These are phyloP conservation scores for Camptogramma bilineatum DNA, from an alignment of 2,888 invertebrate genomes.

Conservation along the genomic window DNA sequence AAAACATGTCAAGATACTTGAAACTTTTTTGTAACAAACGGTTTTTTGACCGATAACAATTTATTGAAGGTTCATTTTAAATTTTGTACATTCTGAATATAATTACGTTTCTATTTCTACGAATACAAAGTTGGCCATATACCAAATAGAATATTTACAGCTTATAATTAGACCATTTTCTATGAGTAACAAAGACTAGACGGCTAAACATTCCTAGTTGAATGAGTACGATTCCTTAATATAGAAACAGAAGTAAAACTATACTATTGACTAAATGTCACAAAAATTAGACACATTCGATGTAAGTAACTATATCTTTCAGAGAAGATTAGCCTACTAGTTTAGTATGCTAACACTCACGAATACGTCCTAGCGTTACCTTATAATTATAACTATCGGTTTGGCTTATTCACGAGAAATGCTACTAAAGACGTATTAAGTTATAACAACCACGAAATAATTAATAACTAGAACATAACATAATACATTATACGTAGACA, in stretches of 20 bases:
- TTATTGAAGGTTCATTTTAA: not conserved
- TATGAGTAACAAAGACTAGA: slow-evolving; percentile 57
- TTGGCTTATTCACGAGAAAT: slow-evolving; percentile 13
- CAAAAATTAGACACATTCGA: slow-evolving; percentile 38
- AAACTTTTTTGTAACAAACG: slow-evolving; percentile 1
- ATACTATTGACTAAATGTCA: slow-evolving; percentile 35
- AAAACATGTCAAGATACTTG: not conserved
- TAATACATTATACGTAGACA: not conserved
- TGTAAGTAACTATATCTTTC: slow-evolving; percentile 30
- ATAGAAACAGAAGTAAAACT: slow-evolving; percentile 30
- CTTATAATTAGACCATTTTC: slow-evolving; percentile 53
- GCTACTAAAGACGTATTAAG: not conserved
- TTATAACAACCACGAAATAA: not conserved
- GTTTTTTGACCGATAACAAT: not conserved
- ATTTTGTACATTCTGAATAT: slow-evolving; percentile 21
- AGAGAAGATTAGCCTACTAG: slow-evolving; percentile 14
- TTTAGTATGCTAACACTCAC: slow-evolving; percentile 5
- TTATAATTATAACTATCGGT: not conserved
- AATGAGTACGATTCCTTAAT: slow-evolving; percentile 39
- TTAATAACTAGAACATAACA: not conserved
- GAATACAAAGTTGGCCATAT: slow-evolving; percentile 21
- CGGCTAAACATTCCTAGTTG: slow-evolving; percentile 47
- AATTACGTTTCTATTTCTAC: slow-evolving; percentile 8
- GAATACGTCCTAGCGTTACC: not conserved
- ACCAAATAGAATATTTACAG: slow-evolving; percentile 52